Percentiles rank a stretch among this genome's conserved stretches.
These are phyloP conservation scores for Rhorus exstirpatorius DNA, from an alignment of 2,888 invertebrate genomes.

Conservation along the genomic window DNA sequence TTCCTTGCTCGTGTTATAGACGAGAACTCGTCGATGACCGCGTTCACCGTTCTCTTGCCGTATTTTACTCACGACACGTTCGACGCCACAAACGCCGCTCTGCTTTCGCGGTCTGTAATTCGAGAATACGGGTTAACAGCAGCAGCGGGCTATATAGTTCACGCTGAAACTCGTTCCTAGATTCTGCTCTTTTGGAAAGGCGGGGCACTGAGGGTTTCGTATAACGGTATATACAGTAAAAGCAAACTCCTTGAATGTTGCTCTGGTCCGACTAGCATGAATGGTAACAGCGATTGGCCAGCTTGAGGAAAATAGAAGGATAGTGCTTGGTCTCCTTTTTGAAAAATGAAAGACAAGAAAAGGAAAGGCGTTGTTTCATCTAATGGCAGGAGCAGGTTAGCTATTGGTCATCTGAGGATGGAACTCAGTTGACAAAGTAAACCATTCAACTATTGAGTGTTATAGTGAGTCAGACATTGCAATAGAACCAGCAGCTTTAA, in stretches of 20 bases:
- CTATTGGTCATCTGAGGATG: background rate
- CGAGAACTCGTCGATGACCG: conserved; percentile 18
- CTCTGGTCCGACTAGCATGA: conserved; percentile 4
- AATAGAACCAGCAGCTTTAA: no score
- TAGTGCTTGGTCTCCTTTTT: background rate
- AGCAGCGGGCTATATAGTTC: conserved; percentile 15
- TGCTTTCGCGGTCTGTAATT: conserved; percentile 40
- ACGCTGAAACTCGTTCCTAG: conserved; percentile 80
- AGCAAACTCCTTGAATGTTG: conserved; percentile 74
- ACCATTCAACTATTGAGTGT: background rate
- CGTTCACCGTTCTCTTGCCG: background rate
- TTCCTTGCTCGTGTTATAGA: conserved; percentile 15
- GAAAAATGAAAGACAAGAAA: background rate
- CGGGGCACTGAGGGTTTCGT: conserved; percentile 72
- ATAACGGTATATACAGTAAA: conserved; percentile 80
- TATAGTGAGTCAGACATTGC: no score
- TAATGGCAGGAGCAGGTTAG: background rate
- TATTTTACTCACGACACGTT: background rate
- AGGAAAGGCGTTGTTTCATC: background rate
- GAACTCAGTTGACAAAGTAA: background rate
- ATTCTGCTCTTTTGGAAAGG: conserved; percentile 82
- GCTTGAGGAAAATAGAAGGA: background rate
- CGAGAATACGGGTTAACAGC: conserved; percentile 33
- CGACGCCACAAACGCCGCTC: conserved; percentile 3
- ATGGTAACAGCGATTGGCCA: conserved; percentile 21